Evolutionary conservation across 2,113 vertebrate genomes (phyloP), one percentile per base, ranked within the genome.

Genomic region (Petromus typicus): DNA sequence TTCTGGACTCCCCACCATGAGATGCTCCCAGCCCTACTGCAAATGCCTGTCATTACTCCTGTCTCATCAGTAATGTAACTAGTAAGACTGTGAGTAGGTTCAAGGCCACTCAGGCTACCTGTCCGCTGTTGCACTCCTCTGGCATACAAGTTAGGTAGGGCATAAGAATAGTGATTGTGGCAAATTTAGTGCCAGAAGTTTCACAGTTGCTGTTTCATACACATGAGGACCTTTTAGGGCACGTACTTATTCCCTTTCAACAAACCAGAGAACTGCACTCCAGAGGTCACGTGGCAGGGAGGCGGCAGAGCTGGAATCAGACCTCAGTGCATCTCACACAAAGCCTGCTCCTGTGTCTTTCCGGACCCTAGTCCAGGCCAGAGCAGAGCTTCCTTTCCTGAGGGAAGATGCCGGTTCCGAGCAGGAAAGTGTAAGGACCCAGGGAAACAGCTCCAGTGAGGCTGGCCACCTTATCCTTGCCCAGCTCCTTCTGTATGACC

Each of bases 211-310:
- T 45, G 30, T 59, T 64, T 86, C 90, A 81, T 66, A 34, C n/a
- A 91, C 40, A 34, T 30, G 6, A 48, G 30, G 10, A 54, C 17
- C 48, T 81, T 51, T 51, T 37, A 51, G 81, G 45, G 16, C 48
- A 66, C 92, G n/a, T 22, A 23, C 54, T 92, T n/a, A 51, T 61
- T 89, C 12, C 16, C 37, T 48, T 89, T 91, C 90, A 69, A 63
- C 23, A 63, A 67, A 89, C 23, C 32, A 90, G n/a, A 95, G 95
- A 87, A 90, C n/a, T 5, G 51, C 75, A 20, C 81, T 22, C 83
- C 69, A 87, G 51, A 43, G 48, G 91, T 90, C 64, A 90, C 40
- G 76, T 0, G 54, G 69, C 13, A 59, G 84, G 61, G 40, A 90
- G 78, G 40, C 22, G n/a, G 17, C 48, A 94, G 64, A 90, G 12